Conservation (phyloP, 2,797 vertebrate genomes). For the Sarcophilus harrisii region DNA sequence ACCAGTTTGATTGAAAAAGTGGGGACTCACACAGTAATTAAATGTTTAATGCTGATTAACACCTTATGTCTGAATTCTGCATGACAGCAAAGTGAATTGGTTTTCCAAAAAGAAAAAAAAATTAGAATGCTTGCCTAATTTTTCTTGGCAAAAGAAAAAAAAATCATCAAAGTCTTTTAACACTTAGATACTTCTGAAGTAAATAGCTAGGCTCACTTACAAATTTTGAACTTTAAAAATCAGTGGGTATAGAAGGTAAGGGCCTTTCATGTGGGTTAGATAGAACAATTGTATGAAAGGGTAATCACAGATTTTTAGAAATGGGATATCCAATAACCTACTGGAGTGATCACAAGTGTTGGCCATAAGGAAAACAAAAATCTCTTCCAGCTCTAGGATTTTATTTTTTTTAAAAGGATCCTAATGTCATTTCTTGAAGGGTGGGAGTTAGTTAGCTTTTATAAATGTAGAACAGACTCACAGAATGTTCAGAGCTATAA, state of each 20-base stretch:
- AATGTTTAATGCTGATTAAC: constrained; percentile 69
- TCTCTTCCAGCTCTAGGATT: background rate
- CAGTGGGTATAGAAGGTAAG: background rate
- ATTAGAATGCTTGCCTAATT: constrained; percentile 50
- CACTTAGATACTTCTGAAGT: background rate
- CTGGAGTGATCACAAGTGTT: background rate
- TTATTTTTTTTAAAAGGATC: no score
- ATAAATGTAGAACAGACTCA: background rate
- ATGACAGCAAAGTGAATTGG: constrained; percentile 47
- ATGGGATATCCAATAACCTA: background rate
- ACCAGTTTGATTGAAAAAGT: constrained; percentile 64
- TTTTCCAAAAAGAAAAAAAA: constrained; percentile 57
- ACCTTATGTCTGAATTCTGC: constrained; percentile 20
- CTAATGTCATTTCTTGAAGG: background rate
- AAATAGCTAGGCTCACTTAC: background rate
- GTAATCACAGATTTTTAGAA: background rate
- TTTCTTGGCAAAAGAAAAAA: constrained; percentile 41
- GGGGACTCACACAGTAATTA: constrained; percentile 68
- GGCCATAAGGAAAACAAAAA: background rate
- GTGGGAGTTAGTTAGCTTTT: background rate
- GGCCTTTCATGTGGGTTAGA: background rate
- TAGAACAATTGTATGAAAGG: background rate
- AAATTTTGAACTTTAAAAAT: constrained; percentile 13
- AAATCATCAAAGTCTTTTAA: background rate
- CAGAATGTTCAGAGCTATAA: background rate